Base-by-base conservation (phyloP, 2,113 vertebrate species). In the Podarcis raffonei region DNA sequence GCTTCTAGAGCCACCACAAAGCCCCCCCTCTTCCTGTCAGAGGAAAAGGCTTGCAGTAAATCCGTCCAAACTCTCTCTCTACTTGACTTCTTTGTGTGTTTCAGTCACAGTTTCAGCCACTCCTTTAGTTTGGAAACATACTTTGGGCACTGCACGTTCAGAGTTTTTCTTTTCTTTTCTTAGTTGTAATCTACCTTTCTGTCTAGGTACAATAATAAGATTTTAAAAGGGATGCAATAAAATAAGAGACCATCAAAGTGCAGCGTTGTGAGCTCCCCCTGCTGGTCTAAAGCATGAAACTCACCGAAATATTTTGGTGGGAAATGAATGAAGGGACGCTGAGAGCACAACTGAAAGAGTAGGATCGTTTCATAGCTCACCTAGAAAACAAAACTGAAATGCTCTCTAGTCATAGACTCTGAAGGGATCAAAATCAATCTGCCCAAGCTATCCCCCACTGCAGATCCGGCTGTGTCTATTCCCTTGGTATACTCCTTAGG, bases 211-310 rank as follows among this genome's bases (percentile, higher is more conserved):
- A 53, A 30, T 25, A 42, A n/a, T 57, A 59, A 20, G 35, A 35
- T 35, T 84, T 59, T 27, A 39, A 81, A 72, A 32, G 57, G 16
- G 13, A 62, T 62, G 59, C 18, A 39, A 30, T 53, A 37, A 12
- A 53, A 53, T 53, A 53, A 53, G 48, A 6, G 13, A 83, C 3
- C 27, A 57, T 13, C n/a, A 69, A 18, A 79, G 74, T 3, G 16
- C 25, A 89, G 65, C 71, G 35, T 80, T 80, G 27, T 39, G 88
- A 78, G 82, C 82, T 80, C 82, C 66, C n/a, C 68, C 77, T 66
- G 78, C n/a, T 48, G 77, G 35, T 16, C 18, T n/a, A 80, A n/a
- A 66, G 6, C 1, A 22, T 27, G 30, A 65, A 75, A 74, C 15
- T 75, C 35, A 35, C 5, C 22, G 25, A 35, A 57, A 48, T 59